These are phyloP conservation scores for Drosophila mettleri DNA, from an alignment of 2,888 invertebrate genomes.

Conservation along the genomic window DNA sequence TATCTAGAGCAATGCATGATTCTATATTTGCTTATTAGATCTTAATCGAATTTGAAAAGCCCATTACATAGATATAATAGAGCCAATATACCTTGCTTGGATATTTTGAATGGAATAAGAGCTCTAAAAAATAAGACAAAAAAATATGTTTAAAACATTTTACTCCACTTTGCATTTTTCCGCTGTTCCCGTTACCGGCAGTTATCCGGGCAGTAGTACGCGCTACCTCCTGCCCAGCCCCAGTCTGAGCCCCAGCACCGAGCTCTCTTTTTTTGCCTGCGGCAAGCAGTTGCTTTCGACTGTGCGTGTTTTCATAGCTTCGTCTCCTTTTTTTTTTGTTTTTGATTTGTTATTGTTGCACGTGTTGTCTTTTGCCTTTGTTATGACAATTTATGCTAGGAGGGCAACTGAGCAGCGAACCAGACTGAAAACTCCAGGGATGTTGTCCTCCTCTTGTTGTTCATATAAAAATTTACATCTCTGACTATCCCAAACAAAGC, in stretches of 20 bases:
- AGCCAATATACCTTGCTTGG: not conserved
- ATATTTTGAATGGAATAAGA: too few relatives aligned
- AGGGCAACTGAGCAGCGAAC: slow-evolving; percentile 42
- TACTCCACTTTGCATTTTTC: slow-evolving; percentile 58
- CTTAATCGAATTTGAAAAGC: not conserved
- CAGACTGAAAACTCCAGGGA: slow-evolving; percentile 11
- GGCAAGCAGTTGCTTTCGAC: slow-evolving; percentile 39
- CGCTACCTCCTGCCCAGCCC: not conserved
- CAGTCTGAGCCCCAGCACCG: not conserved
- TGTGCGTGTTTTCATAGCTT: slow-evolving; percentile 59
- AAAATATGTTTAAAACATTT: slow-evolving; percentile 80
- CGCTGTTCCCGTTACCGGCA: slow-evolving; percentile 48
- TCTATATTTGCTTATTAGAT: too few relatives aligned
- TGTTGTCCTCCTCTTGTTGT: not conserved
- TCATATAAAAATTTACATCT: not conserved
- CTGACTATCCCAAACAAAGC: not conserved
- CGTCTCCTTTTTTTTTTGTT: slow-evolving; percentile 46
- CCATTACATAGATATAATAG: not conserved
- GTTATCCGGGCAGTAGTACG: slow-evolving; percentile 26
- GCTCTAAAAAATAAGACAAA: slow-evolving; percentile 46
- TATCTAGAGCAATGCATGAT: too few relatives aligned
- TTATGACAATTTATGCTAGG: slow-evolving; percentile 76
- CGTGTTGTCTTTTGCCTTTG: slow-evolving; percentile 80
- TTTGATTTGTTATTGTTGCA: slow-evolving; percentile 82
- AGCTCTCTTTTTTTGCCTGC: not conserved